A percentile compares a stretch with the other conserved stretches of the same genome.
These are phyloP conservation scores for Trematomus loennbergii DNA, from an alignment of 2,113 vertebrate genomes.

Conservation along the genomic window DNA sequence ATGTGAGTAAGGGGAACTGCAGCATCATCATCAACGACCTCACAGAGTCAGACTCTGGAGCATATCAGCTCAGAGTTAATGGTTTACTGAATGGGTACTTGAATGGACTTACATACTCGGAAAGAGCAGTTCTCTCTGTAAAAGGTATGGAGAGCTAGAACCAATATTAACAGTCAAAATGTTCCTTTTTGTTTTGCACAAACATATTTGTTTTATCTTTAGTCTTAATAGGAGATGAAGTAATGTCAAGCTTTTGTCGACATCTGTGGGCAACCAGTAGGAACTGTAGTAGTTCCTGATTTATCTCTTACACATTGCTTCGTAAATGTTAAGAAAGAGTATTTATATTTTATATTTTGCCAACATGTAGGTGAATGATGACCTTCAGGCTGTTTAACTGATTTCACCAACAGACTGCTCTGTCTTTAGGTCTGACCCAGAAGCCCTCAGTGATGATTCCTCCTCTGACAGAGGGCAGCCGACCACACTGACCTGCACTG, in stretches of 20 bases:
- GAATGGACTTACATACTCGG: background rate
- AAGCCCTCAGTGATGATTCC: conserved; percentile 45
- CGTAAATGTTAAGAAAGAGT: too few species aligned
- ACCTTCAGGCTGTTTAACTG: background rate
- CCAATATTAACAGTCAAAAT: background rate
- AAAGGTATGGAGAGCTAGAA: conserved; percentile 19
- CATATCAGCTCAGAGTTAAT: conserved; percentile 56
- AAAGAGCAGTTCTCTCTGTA: background rate
- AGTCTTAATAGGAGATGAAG: background rate
- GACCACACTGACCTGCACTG: conserved; percentile 61
- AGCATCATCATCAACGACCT: conserved; percentile 67
- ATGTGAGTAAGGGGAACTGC: conserved; percentile 37
- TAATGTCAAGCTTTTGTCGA: background rate
- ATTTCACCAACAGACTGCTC: background rate
- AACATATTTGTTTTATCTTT: background rate
- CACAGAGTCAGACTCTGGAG: conserved; percentile 54
- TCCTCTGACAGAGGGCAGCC: conserved; percentile 39
- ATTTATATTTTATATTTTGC: background rate
- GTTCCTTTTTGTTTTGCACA: background rate
- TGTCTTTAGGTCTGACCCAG: conserved; percentile 42
- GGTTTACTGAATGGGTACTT: fast-evolving
- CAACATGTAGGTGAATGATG: background rate
- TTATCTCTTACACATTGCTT: background rate
- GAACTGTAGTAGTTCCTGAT: background rate
- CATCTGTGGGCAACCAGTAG: background rate